Base-by-base conservation (phyloP, 64 coral and sea anemone species). In the Pachyseris speciosa region DNA sequence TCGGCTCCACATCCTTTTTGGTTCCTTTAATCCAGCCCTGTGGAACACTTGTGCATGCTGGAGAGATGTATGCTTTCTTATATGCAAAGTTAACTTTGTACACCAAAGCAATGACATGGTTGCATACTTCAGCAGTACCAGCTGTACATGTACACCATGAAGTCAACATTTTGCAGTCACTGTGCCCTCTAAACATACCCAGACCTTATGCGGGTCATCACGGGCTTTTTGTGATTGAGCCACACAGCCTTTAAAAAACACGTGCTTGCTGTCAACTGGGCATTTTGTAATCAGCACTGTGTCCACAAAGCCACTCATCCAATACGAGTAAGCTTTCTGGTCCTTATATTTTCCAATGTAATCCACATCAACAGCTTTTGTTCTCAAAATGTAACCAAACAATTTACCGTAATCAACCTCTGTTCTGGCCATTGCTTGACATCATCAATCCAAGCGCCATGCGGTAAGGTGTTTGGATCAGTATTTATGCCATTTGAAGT, bases 81-180 rank as follows among this genome's bases (percentile, higher is more conserved):
- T 75, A 58, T 53, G 92, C 86, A 94, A 83, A 94, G 31, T 94
- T 94, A 1, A 94, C 59, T 67, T 90, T 94, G 39, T 94, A 94
- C 12, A 94, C 5, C 37, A 94, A 58, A 29, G 93, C 71, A 29
- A 94, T 94, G 13, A 90, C 87, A 70, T 94, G 94, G 31, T 95
- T 95, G 51, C 87, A 91, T 0, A 57, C 87, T 41, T 94, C 87
- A 2, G 20, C 57, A 22, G 87, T 84, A 58, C 73, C 87, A 45
- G 94, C 87, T 10, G 51, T 90, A 43, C 94, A 95, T 49, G 93
- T 89, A 61, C 92, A 94, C 85, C 92, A 88, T 2, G 76, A 94
- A 52, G 75, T 94, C 2, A 94, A 12, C 37, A 94, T 70, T 66
- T 61, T 88, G 26, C 42, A 69, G 3, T 94, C 77, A 29, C 22